Conservation (phyloP, 1,140 invertebrate genomes). For the Dinoponera quadriceps region DNA sequence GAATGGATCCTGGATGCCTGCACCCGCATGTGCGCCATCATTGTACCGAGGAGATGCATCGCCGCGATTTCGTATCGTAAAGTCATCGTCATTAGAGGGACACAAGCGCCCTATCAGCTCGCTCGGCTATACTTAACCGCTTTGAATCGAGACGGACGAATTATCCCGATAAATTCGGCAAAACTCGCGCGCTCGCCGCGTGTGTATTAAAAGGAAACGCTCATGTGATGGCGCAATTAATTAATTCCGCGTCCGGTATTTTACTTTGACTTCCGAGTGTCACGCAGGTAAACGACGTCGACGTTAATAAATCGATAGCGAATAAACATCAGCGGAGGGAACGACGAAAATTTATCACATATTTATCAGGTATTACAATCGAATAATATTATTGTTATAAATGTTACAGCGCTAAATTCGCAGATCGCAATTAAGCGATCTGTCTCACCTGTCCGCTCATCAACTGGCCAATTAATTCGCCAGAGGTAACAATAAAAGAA, state of each 20-base stretch:
- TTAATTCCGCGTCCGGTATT: conserved; percentile 34
- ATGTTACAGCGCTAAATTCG: conserved; percentile 30
- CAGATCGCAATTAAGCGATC: conserved; percentile 34
- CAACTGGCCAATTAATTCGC: conserved; percentile 35
- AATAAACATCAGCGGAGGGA: conserved; percentile 35
- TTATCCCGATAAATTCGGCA: neutral
- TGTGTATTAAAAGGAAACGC: conserved; percentile 6
- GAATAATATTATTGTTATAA: conserved; percentile 56
- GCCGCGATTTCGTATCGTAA: conserved; percentile 50
- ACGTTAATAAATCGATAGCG: conserved; percentile 41
- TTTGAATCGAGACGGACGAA: conserved; percentile 23
- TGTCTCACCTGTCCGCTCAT: conserved; percentile 9
- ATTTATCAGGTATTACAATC: conserved; percentile 42
- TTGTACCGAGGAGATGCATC: conserved; percentile 41
- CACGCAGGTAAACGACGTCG: conserved; percentile 16
- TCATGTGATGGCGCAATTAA: conserved; percentile 26
- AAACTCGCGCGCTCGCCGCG: neutral
- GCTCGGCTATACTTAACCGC: conserved; percentile 18
- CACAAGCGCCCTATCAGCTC: conserved; percentile 18
- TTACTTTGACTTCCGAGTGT: conserved; percentile 49
- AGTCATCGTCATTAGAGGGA: conserved; percentile 45
- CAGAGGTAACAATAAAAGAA: conserved; percentile 13
- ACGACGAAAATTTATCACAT: conserved; percentile 25
- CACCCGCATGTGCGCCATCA: conserved; percentile 47
- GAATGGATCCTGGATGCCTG: conserved; percentile 45